Evolutionary conservation across 2,113 vertebrate species (phyloP).

Genomic region (Oncorhynchus keta): DNA sequence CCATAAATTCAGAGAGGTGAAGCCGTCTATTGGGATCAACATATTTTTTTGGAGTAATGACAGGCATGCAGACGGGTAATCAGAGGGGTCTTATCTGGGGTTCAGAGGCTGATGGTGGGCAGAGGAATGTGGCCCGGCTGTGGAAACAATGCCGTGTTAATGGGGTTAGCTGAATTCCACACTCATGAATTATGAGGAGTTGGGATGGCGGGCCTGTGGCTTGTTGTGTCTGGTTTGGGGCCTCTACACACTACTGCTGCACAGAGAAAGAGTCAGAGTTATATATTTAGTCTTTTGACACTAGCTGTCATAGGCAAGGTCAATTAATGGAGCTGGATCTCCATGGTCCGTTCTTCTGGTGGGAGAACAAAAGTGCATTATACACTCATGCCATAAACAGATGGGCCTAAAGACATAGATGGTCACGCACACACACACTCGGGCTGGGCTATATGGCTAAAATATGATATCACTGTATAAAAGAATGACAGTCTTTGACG

Average conservation of each 20-base stretch:
- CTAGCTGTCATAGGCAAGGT: slow-evolving; percentile 78
- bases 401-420: not conserved
- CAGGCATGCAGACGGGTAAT: slow-evolving; percentile 65
- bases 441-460: too few species aligned
- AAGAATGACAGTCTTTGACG: too few species aligned
- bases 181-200: slow-evolving; percentile 77
- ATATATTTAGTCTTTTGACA: slow-evolving; percentile 78
- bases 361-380: slow-evolving; percentile 61
- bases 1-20: slow-evolving; percentile 42
- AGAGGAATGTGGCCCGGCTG: slow-evolving; percentile 64
- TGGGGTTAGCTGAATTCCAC: slow-evolving; percentile 74
- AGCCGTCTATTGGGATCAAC: slow-evolving; percentile 53
- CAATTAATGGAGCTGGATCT: slow-evolving; percentile 76
- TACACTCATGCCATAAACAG: slow-evolving; percentile 42
- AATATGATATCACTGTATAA: too few species aligned
- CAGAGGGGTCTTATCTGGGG: slow-evolving; percentile 75
- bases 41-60: slow-evolving; percentile 53
- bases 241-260: not conserved
- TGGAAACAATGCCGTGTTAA: slow-evolving; percentile 70
- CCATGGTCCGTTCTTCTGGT: slow-evolving; percentile 72
- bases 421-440: not conserved
- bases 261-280: slow-evolving; percentile 72
- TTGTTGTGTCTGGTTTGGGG: slow-evolving; percentile 90
- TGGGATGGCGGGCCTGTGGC: slow-evolving; percentile 73
- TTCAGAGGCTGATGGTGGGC: slow-evolving; percentile 36